Evolutionary conservation across 2,113 vertebrate species (phyloP).

Genomic region (Pomatorhinus ruficollis): DNA sequence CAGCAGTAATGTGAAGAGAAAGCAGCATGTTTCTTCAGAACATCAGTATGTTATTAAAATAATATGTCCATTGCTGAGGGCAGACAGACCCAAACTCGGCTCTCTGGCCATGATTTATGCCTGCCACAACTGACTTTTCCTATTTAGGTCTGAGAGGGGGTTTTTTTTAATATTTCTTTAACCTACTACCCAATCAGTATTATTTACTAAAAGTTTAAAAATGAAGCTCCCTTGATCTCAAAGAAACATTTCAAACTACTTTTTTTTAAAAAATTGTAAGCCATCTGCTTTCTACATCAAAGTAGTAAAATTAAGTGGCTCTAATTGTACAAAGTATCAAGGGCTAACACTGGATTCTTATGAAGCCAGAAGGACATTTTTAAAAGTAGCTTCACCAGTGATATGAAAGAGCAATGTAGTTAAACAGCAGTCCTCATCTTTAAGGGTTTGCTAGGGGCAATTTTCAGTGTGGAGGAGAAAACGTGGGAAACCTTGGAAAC

Average conservation of each 20-base stretch:
- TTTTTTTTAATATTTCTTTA: background rate
- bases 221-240: constrained; percentile 13
- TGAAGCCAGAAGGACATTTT: constrained; percentile 51
- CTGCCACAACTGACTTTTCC: background rate
- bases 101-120: background rate
- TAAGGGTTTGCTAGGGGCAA: background rate
- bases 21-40: background rate
- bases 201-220: background rate
- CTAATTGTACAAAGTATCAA: constrained; percentile 55
- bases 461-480: background rate
- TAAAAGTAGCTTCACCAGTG: constrained; percentile 31
- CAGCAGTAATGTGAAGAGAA: constrained; percentile 13
- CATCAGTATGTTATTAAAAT: background rate
- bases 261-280: background rate
- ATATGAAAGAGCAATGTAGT: constrained; percentile 43
- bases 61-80: background rate
- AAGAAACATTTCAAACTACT: constrained; percentile 17
- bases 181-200: background rate
- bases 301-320: constrained; percentile 55
- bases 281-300: constrained; percentile 40
- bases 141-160: background rate
- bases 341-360: constrained; percentile 28
- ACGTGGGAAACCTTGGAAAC: background rate
- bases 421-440: background rate
- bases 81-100: background rate